Evolutionary conservation across 2,113 vertebrate species (phyloP), one percentile per base, ranked within the genome.

Genomic region (Oreotrochilus melanogaster): DNA sequence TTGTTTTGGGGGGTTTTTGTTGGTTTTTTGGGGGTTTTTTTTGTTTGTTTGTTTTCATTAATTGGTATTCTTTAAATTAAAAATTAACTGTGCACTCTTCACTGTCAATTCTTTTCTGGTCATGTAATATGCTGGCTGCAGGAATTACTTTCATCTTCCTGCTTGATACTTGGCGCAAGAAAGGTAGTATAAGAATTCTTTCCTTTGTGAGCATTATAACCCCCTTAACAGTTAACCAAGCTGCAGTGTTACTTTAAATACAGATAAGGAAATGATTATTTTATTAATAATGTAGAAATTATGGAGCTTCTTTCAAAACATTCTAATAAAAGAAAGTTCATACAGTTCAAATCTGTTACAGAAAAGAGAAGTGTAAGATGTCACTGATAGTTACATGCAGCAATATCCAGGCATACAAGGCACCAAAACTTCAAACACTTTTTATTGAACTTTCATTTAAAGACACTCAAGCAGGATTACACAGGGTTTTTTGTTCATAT

Each of bases 381-480:
- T 3, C 6, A 14, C 8, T 71, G 11, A 35, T 15, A 76, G 43
- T 37, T n/a, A 35, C 18, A 43, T 33, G 10, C 10, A 48, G 4
- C 6, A 70, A 51, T 21, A 51, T 45, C 51, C 30, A 58, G 25
- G 9, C 24, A 31, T 33, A 42, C 9, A 58, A 35, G 37, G 12
- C 56, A 84, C 4, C 5, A 53, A 78, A 50, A 78, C 1, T 1
- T 65, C 17, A 53, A 42, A 70, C 8, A 31, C 2, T 27, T 43
- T 65, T 62, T 18, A 57, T 9, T 61, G 8, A 61, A 47, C 9
- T 31, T 62, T 31, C 28, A n/a, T 67, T 48, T 51, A 50, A 62
- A 33, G 6, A 0, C 3, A 27, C 14, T 43, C 4, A 31, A 25
- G 1, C 1, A 6, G 9, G 28, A 70, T 69, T 79, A 39, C 27